These are phyloP conservation scores for Lethrus apterus DNA, from an alignment of 1,140 invertebrate genomes.

Conservation along the genomic window DNA sequence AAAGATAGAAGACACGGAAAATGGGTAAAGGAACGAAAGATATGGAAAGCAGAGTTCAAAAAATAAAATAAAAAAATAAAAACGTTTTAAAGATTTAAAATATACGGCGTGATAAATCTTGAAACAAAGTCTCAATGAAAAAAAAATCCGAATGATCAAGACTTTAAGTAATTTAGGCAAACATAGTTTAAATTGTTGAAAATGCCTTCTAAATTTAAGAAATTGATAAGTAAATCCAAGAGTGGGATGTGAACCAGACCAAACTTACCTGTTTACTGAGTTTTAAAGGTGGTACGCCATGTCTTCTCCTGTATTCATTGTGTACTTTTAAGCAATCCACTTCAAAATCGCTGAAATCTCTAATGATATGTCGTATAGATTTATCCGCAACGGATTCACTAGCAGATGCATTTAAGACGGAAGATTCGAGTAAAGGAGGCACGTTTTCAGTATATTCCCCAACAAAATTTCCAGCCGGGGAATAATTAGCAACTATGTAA, in stretches of 20 bases:
- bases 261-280: slow-evolving; percentile 55
- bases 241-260: slow-evolving; percentile 5
- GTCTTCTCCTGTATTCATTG: slow-evolving; percentile 69
- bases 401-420: background rate
- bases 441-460: slow-evolving; percentile 73
- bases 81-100: too few species aligned
- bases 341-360: slow-evolving; percentile 43
- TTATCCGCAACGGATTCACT: background rate
- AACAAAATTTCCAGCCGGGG: slow-evolving; percentile 77
- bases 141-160: too few species aligned
- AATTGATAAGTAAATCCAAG: background rate
- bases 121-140: too few species aligned
- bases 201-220: background rate
- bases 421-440: slow-evolving; percentile 36
- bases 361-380: background rate
- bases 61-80: too few species aligned
- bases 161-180: slow-evolving; percentile 10
- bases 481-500: slow-evolving; percentile 80
- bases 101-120: too few species aligned
- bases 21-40: too few species aligned
- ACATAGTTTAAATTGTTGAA: background rate
- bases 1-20: too few species aligned
- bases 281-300: slow-evolving; percentile 58
- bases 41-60: too few species aligned
- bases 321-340: slow-evolving; percentile 61